Percentiles rank a stretch among this genome's conserved stretches.
Evolutionary conservation across 1,140 invertebrate species (phyloP).

Genomic region (Pseudomyrmex flavicornis): DNA sequence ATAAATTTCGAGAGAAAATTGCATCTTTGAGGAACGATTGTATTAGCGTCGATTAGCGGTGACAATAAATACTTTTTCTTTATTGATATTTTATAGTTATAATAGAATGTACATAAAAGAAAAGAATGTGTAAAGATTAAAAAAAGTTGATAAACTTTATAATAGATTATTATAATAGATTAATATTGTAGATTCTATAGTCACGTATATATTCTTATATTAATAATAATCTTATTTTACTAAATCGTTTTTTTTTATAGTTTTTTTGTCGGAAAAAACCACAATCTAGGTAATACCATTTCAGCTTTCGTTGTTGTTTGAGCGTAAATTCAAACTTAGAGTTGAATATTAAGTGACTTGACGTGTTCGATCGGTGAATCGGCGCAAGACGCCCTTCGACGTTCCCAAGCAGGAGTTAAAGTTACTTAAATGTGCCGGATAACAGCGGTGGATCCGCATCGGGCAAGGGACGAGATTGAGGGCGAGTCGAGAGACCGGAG

Average conservation of each 20-base stretch:
- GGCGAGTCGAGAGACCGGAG: constrained; percentile 51
- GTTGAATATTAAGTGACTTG: constrained; percentile 55
- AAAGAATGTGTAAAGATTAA: background rate
- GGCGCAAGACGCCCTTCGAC: constrained; percentile 49
- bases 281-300: background rate
- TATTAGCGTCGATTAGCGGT: constrained; percentile 14
- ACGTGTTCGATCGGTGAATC: constrained; percentile 40
- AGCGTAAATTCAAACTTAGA: constrained; percentile 26
- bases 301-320: constrained; percentile 37
- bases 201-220: no score
- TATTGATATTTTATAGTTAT: background rate
- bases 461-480: constrained; percentile 61
- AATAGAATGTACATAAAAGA: background rate
- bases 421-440: constrained; percentile 77
- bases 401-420: constrained; percentile 71
- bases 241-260: no score
- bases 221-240: no score
- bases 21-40: constrained; percentile 20
- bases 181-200: background rate
- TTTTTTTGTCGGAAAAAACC: constrained; percentile 17
- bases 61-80: constrained; percentile 11
- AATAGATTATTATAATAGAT: background rate
- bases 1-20: constrained; percentile 40
- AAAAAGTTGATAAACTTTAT: background rate
- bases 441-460: constrained; percentile 54